These are phyloP conservation scores for Galemys pyrenaicus DNA, from an alignment of 2,113 vertebrate species.

Conservation along the genomic window DNA sequence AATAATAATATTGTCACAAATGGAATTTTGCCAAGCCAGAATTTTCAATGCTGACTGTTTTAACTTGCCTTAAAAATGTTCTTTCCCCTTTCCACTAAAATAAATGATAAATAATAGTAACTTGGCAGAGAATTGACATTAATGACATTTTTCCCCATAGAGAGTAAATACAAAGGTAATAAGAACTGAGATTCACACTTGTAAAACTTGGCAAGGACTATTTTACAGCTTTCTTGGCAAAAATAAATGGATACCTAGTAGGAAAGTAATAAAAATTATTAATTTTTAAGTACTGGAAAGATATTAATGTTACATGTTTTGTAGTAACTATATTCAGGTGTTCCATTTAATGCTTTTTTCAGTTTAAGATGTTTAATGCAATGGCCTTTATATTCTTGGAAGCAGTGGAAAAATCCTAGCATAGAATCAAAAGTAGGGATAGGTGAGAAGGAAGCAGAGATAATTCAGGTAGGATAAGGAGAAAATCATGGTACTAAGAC, in stretches of 20 bases:
- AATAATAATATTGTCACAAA: neutral
- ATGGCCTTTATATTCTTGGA: neutral
- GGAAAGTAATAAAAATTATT: neutral
- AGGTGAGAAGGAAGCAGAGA: neutral
- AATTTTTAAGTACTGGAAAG: neutral
- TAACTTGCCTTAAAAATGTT: neutral
- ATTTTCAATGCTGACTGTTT: constrained; percentile 7
- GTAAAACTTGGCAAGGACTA: neutral
- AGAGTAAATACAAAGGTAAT: neutral
- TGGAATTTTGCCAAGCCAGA: constrained; percentile 3
- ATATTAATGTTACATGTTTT: neutral
- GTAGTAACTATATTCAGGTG: neutral
- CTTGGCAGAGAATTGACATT: neutral
- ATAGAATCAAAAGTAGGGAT: neutral
- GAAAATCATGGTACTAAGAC: neutral
- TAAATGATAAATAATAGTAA: constrained; percentile 31
- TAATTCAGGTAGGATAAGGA: neutral
- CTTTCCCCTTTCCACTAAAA: constrained; percentile 12
- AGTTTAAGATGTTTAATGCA: neutral
- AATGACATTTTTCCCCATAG: neutral
- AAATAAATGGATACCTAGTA: neutral
- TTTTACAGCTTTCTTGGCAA: neutral
- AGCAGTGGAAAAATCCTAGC: neutral
- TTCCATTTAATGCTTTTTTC: neutral
- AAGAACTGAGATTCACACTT: neutral